A percentile compares a stretch with the other conserved stretches of the same genome.
phyloP scores from a whole-genome alignment of 2,888 invertebrate genomes.

The Tinea pellionella region DNA sequence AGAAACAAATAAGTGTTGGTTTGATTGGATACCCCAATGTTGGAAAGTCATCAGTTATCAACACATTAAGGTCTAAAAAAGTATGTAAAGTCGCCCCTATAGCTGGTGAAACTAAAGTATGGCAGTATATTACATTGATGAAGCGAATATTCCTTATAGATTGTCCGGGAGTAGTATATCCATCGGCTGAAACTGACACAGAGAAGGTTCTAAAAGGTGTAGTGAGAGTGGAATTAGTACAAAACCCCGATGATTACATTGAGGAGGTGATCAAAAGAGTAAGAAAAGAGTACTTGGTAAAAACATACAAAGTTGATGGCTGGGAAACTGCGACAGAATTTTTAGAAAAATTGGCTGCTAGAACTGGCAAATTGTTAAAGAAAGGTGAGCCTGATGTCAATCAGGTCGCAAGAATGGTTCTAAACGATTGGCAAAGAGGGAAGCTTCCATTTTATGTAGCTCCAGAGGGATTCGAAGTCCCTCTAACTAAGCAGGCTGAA shows the following conservation, averaged over 20 bases:
- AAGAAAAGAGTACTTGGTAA: conserved; percentile 86
- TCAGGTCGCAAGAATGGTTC: conserved; percentile 91
- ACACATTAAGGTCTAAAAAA: conserved; percentile 94
- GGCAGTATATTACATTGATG: conserved; percentile 99
- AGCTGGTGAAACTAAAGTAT: conserved; percentile 97
- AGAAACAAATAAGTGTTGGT: conserved; percentile 98
- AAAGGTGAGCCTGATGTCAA: conserved; percentile 96
- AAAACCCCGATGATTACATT: conserved; percentile 95
- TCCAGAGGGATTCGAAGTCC: conserved; percentile 84
- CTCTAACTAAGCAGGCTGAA: conserved; percentile 58
- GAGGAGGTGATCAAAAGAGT: conserved; percentile 87
- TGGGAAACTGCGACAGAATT: conserved; percentile 91
- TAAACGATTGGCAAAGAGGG: conserved; percentile 99
- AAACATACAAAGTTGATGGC: conserved; percentile 87
- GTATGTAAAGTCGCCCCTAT: conserved; percentile 99
- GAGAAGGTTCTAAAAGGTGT: conserved; percentile 97
- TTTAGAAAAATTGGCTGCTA: conserved; percentile 87
- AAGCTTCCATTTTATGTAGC: conserved; percentile 94
- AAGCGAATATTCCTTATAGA: conserved; percentile 96
- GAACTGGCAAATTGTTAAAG: conserved; percentile 90
- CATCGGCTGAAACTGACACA: conserved; percentile 94
- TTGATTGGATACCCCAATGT: conserved; percentile 99
- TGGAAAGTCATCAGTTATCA: conserved; percentile 98
- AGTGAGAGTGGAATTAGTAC: conserved; percentile 94
- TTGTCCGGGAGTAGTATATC: conserved; percentile 98